These are phyloP conservation scores for Thomomys bottae DNA, from an alignment of 2,113 vertebrate species.

Conservation along the genomic window DNA sequence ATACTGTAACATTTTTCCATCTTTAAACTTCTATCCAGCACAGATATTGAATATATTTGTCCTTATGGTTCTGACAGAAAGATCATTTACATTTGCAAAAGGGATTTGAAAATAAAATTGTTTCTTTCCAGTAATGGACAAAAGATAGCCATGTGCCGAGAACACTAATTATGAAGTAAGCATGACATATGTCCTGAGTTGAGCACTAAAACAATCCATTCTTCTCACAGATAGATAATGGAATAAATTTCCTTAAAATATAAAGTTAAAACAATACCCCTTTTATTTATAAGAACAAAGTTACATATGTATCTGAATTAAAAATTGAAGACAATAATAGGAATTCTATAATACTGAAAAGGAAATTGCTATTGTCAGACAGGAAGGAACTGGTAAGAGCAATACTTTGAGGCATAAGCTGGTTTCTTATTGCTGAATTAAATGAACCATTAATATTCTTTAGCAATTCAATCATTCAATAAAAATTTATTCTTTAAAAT, in stretches of 20 bases:
- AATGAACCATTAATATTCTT: constrained; percentile 5
- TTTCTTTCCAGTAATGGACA: neutral
- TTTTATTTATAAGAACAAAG: neutral
- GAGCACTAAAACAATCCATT: neutral
- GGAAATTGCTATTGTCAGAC: neutral
- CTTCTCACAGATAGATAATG: neutral
- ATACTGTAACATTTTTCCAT: neutral
- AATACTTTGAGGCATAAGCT: constrained; percentile 11
- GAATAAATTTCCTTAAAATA: constrained; percentile 29
- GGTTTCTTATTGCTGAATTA: neutral
- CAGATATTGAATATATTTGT: neutral
- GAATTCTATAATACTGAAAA: neutral
- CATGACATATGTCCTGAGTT: neutral
- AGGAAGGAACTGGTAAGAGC: neutral
- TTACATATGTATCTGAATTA: neutral
- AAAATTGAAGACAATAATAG: neutral
- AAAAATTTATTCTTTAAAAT: neutral
- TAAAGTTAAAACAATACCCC: neutral
- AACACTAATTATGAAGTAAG: neutral
- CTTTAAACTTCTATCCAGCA: neutral
- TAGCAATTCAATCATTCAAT: neutral
- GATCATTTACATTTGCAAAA: constrained; percentile 11
- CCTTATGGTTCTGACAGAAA: constrained; percentile 3
- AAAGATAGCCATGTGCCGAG: neutral
- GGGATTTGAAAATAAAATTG: neutral